A percentile compares a stretch with the other conserved stretches of the same genome.
Conservation (phyloP, 2,888 invertebrate genomes). For the Agrotis ipsilon region DNA sequence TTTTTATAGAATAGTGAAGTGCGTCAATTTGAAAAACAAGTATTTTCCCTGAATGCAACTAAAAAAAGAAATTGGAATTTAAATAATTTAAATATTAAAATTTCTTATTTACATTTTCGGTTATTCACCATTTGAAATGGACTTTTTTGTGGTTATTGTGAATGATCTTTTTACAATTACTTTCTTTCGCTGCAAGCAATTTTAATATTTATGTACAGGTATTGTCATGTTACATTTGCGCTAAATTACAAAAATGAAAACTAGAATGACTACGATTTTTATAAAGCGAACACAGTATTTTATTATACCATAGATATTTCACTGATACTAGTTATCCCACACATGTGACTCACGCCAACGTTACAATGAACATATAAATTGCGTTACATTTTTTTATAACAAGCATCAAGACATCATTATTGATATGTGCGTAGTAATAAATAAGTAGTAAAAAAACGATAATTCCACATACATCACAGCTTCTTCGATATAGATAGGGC, state of each 20-base stretch:
- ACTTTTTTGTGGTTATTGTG: constrained; percentile 21
- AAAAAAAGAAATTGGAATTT: constrained; percentile 28
- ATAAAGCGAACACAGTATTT: constrained; percentile 14
- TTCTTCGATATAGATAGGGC: no score
- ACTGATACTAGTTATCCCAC: constrained; percentile 16
- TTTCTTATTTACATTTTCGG: constrained; percentile 51
- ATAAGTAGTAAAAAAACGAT: no score
- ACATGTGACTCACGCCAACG: background rate
- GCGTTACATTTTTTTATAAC: background rate
- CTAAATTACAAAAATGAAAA: constrained; percentile 20
- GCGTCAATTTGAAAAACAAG: background rate
- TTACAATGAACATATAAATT: constrained; percentile 3
- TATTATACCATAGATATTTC: constrained; percentile 5
- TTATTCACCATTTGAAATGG: constrained; percentile 20
- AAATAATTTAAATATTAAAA: constrained; percentile 49
- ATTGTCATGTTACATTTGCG: constrained; percentile 46
- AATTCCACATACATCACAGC: no score
- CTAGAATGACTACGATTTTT: constrained; percentile 24
- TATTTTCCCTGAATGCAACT: background rate
- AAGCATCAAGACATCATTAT: constrained; percentile 14
- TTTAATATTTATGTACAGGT: constrained; percentile 45
- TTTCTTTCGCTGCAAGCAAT: constrained; percentile 5
- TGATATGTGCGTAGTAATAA: constrained; percentile 35
- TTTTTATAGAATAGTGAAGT: no score
- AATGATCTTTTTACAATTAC: constrained; percentile 15